A percentile compares a stretch with the other conserved stretches of the same genome.
Evolutionary conservation across 2,113 vertebrate species (phyloP).

Genomic region (Todiramphus saurophagus): DNA sequence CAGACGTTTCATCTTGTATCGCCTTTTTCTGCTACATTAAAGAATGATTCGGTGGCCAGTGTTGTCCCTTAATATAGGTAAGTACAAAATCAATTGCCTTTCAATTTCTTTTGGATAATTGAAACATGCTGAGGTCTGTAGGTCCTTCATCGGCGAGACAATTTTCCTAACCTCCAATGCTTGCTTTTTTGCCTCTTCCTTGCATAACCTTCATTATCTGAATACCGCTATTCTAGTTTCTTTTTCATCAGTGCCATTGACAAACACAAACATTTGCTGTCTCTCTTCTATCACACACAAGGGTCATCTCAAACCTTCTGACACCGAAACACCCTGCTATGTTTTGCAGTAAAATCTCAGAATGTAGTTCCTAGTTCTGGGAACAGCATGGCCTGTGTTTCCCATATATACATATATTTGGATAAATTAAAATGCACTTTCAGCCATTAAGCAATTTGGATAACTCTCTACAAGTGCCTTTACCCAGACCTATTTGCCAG

Average conservation of each 20-base stretch:
- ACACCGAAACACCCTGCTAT: rapidly evolving
- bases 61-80: background rate
- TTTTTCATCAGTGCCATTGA: background rate
- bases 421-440: slow-evolving; percentile 17
- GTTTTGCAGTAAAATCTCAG: background rate
- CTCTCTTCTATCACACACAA: background rate
- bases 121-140: background rate
- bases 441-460: background rate
- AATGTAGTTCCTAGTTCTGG: background rate
- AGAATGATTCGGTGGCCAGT: background rate
- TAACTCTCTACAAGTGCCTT: background rate
- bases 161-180: background rate
- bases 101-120: background rate
- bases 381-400: background rate
- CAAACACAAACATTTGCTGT: rapidly evolving
- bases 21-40: background rate
- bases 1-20: background rate
- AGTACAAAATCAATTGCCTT: background rate
- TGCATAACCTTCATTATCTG: background rate
- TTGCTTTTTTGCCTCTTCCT: background rate
- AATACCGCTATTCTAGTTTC: background rate
- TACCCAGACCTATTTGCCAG: slow-evolving; percentile 23
- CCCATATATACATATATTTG: background rate
- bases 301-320: background rate
- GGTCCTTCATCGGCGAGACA: background rate